phyloP scores from a whole-genome alignment of 1,140 invertebrate species.

The Arctopsyche grandis region DNA sequence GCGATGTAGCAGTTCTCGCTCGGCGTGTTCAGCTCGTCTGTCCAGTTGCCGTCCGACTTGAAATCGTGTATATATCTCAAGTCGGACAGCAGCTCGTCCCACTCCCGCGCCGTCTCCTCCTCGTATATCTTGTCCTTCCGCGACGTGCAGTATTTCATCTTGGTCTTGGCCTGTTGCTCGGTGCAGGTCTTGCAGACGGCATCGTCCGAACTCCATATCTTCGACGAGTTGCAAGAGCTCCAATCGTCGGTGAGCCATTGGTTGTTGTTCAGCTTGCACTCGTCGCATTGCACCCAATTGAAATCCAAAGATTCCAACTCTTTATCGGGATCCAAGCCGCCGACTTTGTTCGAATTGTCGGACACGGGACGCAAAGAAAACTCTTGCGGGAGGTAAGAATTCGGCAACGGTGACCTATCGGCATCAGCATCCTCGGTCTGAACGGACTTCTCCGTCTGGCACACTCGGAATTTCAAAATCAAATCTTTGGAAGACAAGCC shows the following conservation, averaged over 20 bases:
- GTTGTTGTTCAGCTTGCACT: slow-evolving; percentile 45
- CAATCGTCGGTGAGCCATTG: slow-evolving; percentile 41
- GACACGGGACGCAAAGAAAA: neutral
- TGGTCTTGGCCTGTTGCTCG: slow-evolving; percentile 47
- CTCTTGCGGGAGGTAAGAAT: neutral
- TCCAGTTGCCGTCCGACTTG: slow-evolving; percentile 51
- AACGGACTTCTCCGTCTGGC: slow-evolving; percentile 64
- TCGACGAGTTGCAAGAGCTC: slow-evolving; percentile 41
- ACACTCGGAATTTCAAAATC: slow-evolving; percentile 64
- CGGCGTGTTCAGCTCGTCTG: slow-evolving; percentile 43
- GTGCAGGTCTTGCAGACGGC: slow-evolving; percentile 55
- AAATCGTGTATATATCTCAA: slow-evolving; percentile 62
- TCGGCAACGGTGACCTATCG: neutral
- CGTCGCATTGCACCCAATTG: slow-evolving; percentile 52
- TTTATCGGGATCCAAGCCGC: slow-evolving; percentile 24
- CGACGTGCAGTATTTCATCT: slow-evolving; percentile 47
- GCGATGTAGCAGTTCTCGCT: slow-evolving; percentile 46
- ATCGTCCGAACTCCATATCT: slow-evolving; percentile 52
- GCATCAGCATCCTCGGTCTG: slow-evolving; percentile 62
- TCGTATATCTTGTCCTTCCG: slow-evolving; percentile 53
- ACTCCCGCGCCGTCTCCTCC: slow-evolving; percentile 59
- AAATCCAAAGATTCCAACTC: slow-evolving; percentile 44
- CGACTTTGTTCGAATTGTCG: neutral
- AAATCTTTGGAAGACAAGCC: slow-evolving; percentile 62
- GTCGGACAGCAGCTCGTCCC: slow-evolving; percentile 65